Conservation (phyloP, 2,113 vertebrate species). For the Carassius gibelio region DNA sequence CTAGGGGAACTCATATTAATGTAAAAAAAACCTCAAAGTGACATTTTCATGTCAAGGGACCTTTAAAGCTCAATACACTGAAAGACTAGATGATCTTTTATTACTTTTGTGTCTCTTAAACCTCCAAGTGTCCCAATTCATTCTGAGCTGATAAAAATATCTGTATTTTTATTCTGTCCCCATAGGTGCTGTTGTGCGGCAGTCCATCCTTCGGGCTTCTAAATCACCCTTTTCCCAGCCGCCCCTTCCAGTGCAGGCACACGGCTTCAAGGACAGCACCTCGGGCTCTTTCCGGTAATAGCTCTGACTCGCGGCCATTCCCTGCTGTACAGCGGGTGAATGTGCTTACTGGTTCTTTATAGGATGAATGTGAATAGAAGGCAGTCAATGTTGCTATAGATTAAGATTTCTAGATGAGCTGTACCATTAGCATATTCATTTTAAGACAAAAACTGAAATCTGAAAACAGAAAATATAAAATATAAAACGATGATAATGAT, state of each 20-base stretch:
- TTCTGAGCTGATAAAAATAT: conserved; percentile 29
- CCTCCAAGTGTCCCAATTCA: conserved; percentile 21
- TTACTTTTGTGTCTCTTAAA: conserved; percentile 16
- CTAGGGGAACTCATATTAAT: too few species aligned
- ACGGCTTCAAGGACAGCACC: conserved; percentile 78
- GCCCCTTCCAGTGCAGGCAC: conserved; percentile 69
- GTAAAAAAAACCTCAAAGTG: too few species aligned
- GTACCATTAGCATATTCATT: background rate
- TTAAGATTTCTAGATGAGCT: background rate
- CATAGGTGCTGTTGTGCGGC: conserved; percentile 79
- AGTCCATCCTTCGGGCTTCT: conserved; percentile 77
- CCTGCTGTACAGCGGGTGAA: conserved; percentile 2
- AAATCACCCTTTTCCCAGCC: conserved; percentile 77
- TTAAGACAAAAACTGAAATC: background rate
- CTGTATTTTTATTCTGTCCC: conserved; percentile 59
- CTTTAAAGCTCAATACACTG: background rate
- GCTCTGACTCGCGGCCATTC: conserved; percentile 30
- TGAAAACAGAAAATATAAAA: too few species aligned
- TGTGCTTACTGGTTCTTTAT: conserved; percentile 17
- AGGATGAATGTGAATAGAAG: conserved; percentile 9
- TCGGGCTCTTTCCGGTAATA: conserved; percentile 79
- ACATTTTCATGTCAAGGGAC: too few species aligned
- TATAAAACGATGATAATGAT: conserved; percentile 84
- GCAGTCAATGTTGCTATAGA: background rate
- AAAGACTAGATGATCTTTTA: background rate